phyloP scores from a whole-genome alignment of 2,797 vertebrate genomes.

The Chaetodon trifasciatus region DNA sequence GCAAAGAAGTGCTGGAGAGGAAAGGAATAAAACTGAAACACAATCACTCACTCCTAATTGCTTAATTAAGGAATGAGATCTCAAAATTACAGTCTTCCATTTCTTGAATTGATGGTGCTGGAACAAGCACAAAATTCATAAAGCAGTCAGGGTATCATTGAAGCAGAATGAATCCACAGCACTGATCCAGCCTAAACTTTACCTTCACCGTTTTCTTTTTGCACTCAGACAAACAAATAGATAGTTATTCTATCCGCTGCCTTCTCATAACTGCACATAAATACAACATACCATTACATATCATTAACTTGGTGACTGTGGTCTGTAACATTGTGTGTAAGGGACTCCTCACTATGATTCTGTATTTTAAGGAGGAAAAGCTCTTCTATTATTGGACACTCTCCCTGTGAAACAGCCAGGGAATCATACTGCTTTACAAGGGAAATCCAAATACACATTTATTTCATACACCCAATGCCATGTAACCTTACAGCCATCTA shows the following conservation, averaged over 20 bases:
- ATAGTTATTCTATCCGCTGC: not conserved
- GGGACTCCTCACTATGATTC: not conserved
- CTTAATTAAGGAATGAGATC: not conserved
- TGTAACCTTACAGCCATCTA: not conserved
- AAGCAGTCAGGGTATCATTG: not conserved
- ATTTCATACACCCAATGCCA: not conserved
- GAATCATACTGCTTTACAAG: not conserved
- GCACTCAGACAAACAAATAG: not conserved
- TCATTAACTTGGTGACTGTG: not conserved
- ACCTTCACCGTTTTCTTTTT: not conserved
- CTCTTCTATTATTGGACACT: not conserved
- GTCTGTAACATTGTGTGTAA: not conserved
- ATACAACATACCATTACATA: too few species aligned
- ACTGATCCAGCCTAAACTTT: not conserved
- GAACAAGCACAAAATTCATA: not conserved
- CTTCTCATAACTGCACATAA: not conserved
- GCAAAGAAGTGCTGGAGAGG: not conserved
- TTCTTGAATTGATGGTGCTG: not conserved
- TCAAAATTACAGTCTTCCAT: conserved; percentile 4
- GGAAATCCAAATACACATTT: not conserved
- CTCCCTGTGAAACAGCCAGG: not conserved
- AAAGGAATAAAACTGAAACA: not conserved
- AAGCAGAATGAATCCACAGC: not conserved
- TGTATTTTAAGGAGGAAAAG: not conserved
- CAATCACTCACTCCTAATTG: not conserved